Conservation (phyloP, 2,797 vertebrate species). For the Paratrypauchen microcephalus region DNA sequence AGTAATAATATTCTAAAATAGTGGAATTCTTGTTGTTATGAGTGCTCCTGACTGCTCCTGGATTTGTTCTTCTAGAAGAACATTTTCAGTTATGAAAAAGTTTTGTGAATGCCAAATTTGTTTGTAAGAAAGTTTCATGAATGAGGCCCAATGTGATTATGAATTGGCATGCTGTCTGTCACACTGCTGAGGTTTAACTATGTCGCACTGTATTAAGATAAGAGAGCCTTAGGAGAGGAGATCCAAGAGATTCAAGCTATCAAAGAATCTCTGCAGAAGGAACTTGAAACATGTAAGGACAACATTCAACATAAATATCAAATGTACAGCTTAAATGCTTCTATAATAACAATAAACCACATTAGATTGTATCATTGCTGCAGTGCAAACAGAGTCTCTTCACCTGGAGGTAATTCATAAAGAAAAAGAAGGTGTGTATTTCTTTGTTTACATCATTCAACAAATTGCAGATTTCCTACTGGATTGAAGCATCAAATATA, state of each 20-base stretch:
- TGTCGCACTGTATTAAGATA: slow-evolving; percentile 25
- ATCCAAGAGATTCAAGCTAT: slow-evolving; percentile 31
- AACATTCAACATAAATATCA: neutral
- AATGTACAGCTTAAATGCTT: neutral
- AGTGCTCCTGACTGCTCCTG: no score
- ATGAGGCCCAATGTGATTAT: no score
- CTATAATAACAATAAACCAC: neutral
- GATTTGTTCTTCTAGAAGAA: no score
- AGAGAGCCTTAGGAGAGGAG: slow-evolving; percentile 50
- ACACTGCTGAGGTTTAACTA: neutral
- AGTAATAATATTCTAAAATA: no score
- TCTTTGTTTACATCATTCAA: no score
- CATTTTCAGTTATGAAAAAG: no score
- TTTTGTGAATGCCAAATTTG: no score
- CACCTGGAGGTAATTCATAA: slow-evolving; percentile 59
- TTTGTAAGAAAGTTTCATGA: no score
- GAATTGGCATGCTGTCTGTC: neutral
- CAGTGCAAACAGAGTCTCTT: slow-evolving; percentile 65
- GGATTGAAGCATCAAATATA: neutral
- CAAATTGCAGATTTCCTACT: neutral
- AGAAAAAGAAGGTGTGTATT: slow-evolving; percentile 77
- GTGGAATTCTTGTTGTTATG: no score
- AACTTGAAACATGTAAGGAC: slow-evolving; percentile 61
- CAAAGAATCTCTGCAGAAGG: slow-evolving; percentile 40
- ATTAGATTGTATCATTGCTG: slow-evolving; percentile 20